A percentile compares a stretch with the other conserved stretches of the same genome.
These are phyloP conservation scores for Eciton burchellii DNA, from an alignment of 1,140 invertebrate genomes.

Conservation along the genomic window DNA sequence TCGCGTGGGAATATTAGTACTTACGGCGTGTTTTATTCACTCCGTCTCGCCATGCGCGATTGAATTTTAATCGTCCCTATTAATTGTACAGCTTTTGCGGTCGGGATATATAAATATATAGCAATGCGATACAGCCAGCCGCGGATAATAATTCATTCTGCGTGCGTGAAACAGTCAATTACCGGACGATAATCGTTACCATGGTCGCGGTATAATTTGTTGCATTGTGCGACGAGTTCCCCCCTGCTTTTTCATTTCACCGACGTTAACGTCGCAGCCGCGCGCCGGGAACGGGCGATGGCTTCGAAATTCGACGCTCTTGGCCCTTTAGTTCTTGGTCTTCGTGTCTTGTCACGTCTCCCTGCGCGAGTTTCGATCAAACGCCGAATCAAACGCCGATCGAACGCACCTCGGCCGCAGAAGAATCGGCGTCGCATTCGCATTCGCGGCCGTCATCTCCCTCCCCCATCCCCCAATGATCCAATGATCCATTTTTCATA, in stretches of 20 bases:
- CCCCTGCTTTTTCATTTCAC: constrained; percentile 31
- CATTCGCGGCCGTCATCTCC: no score
- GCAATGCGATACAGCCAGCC: constrained; percentile 19
- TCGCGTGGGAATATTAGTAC: constrained; percentile 34
- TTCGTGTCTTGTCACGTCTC: no score
- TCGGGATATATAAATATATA: constrained; percentile 58
- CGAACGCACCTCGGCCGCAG: no score
- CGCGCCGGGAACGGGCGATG: background rate
- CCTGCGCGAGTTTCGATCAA: no score
- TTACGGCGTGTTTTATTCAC: constrained; percentile 53
- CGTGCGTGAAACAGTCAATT: constrained; percentile 59
- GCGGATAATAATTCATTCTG: constrained; percentile 56
- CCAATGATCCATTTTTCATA: constrained; percentile 66
- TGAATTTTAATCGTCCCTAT: constrained; percentile 58
- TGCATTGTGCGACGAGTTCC: background rate
- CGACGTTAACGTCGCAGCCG: constrained; percentile 12
- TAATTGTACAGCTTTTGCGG: constrained; percentile 60
- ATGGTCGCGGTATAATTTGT: constrained; percentile 54
- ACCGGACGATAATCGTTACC: constrained; percentile 52
- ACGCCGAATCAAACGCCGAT: no score
- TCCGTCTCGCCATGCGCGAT: constrained; percentile 53
- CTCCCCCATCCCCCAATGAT: no score
- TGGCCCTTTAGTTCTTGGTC: no score
- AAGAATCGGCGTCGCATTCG: no score
- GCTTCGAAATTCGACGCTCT: no score